Conservation (phyloP, 2,113 vertebrate genomes). For the Rallus limicola region DNA sequence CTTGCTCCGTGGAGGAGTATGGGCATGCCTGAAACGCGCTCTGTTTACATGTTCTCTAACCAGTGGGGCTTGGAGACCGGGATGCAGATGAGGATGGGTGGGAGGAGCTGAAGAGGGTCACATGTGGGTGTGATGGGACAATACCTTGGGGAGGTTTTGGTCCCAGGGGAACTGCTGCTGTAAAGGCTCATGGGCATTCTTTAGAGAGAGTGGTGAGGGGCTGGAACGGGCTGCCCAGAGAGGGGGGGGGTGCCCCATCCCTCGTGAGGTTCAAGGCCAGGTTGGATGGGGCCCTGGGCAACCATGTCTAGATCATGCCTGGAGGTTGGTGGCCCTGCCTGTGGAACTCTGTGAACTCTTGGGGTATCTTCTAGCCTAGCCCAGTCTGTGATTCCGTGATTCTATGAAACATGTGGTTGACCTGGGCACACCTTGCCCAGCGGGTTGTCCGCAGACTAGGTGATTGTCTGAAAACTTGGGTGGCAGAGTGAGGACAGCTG, state of each 20-base stretch:
- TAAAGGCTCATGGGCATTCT: not conserved
- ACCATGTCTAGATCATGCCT: too few species aligned
- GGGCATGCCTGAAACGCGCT: not conserved
- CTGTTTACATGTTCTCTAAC: not conserved
- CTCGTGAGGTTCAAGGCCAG: too few species aligned
- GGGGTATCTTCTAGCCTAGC: too few species aligned
- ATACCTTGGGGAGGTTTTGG: not conserved
- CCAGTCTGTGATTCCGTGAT: too few species aligned
- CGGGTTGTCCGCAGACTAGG: not conserved
- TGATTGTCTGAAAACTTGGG: not conserved
- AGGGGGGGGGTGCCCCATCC: too few species aligned
- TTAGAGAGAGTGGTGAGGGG: too few species aligned
- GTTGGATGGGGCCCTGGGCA: too few species aligned
- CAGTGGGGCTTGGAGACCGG: constrained; percentile 22
- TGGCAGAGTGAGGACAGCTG: not conserved
- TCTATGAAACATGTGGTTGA: not conserved
- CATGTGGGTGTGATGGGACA: not conserved
- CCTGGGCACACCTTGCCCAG: not conserved
- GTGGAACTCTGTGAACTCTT: too few species aligned
- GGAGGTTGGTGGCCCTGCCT: too few species aligned
- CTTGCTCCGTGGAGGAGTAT: not conserved
- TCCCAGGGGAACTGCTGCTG: not conserved
- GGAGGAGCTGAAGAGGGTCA: not conserved
- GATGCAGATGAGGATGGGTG: not conserved
- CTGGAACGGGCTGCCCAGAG: too few species aligned